Percentiles rank a stretch among this genome's conserved stretches.
These are phyloP conservation scores for Glandiceps talaboti DNA, from an alignment of 53 echinoderm and acorn worm species.

Conservation along the genomic window DNA sequence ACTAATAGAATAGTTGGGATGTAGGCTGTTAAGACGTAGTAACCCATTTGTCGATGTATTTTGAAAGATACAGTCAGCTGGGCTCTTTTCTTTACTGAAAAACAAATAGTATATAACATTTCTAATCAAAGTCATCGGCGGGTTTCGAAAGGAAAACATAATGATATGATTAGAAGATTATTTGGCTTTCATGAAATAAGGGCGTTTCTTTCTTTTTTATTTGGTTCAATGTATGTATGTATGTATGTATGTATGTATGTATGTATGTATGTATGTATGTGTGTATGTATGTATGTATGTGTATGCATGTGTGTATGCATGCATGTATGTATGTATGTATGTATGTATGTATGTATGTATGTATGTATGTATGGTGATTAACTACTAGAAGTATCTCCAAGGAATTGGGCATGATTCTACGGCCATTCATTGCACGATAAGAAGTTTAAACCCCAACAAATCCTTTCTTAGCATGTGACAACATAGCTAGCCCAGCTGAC, in stretches of 20 bases:
- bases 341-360: background rate
- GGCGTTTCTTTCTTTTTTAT: too few relatives aligned
- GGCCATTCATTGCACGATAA: too few relatives aligned
- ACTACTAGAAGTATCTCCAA: too few relatives aligned
- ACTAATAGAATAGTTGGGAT: background rate
- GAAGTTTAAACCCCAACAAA: too few relatives aligned
- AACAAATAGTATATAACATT: too few relatives aligned
- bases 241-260: background rate
- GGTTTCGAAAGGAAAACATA: background rate
- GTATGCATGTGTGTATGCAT: background rate
- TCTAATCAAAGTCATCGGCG: background rate
- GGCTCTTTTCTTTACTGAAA: background rate
- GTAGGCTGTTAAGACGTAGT: background rate
- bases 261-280: background rate
- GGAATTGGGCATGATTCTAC: too few relatives aligned
- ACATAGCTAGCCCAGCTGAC: too few relatives aligned
- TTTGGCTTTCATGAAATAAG: too few relatives aligned
- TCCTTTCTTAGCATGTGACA: too few relatives aligned
- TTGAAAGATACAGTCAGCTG: background rate
- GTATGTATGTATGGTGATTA: background rate
- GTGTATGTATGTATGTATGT: background rate
- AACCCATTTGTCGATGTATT: background rate
- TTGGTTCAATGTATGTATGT: background rate
- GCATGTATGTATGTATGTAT: background rate
- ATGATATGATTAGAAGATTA: too few relatives aligned